Percentiles rank a stretch among this genome's conserved stretches.
These are phyloP conservation scores for Brotula barbata DNA, from an alignment of 2,797 vertebrate genomes.

Conservation along the genomic window DNA sequence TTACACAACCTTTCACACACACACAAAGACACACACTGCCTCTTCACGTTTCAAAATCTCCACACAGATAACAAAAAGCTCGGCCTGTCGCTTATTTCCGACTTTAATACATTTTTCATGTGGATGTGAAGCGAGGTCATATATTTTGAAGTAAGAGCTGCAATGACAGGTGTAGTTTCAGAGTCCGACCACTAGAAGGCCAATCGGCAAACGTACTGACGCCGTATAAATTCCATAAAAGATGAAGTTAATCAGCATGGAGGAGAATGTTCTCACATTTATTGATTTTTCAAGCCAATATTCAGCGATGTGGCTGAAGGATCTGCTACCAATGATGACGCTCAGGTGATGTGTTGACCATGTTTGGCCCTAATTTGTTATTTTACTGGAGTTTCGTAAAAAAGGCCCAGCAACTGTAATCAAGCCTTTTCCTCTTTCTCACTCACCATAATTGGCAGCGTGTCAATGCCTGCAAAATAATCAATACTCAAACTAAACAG, in stretches of 20 bases:
- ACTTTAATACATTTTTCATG: constrained; percentile 1
- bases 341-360: constrained; percentile 8
- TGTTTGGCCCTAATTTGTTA: constrained; percentile 29
- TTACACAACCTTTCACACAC: neutral
- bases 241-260: too few relatives aligned
- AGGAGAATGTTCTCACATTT: neutral
- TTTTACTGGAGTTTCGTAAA: neutral
- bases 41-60: constrained; percentile 5
- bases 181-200: too few relatives aligned
- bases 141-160: constrained; percentile 4
- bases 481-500: constrained; percentile 34
- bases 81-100: neutral
- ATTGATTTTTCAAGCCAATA: too few relatives aligned
- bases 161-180: neutral
- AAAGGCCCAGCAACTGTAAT: constrained; percentile 26
- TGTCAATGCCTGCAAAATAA: constrained; percentile 15
- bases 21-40: neutral
- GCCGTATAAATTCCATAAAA: too few relatives aligned
- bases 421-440: constrained; percentile 37
- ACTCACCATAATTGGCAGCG: constrained; percentile 50
- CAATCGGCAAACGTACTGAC: too few relatives aligned
- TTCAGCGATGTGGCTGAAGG: constrained; percentile 7
- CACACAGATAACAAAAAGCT: constrained; percentile 3
- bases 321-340: constrained; percentile 5
- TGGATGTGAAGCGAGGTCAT: constrained; percentile 13